These are phyloP conservation scores for Cyrtorhinus lividipennis DNA, from an alignment of 1,140 invertebrate species.

Conservation along the genomic window DNA sequence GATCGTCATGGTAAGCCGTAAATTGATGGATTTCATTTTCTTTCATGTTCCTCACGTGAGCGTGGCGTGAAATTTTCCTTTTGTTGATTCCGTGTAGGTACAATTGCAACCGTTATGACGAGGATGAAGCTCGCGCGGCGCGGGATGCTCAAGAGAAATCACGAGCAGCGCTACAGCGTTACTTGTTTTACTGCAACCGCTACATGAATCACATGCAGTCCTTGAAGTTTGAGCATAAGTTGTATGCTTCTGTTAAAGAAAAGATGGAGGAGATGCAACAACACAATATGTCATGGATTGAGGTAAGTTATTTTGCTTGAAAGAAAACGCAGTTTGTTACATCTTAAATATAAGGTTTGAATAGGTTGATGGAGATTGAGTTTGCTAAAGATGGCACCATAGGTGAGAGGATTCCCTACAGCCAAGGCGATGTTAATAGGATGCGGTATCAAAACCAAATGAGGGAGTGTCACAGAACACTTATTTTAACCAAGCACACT, in stretches of 20 bases:
- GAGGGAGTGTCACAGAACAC: no score
- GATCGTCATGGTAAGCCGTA: slow-evolving; percentile 70
- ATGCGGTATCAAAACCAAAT: no score
- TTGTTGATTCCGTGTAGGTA: slow-evolving; percentile 42
- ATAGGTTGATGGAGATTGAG: no score
- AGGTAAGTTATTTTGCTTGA: slow-evolving; percentile 46
- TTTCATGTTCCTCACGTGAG: no score
- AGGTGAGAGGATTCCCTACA: no score
- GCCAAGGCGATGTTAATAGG: no score
- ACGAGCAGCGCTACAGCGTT: slow-evolving; percentile 77
- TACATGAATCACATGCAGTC: slow-evolving; percentile 99
- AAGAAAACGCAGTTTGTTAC: slow-evolving; percentile 1
- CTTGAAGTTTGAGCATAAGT: slow-evolving; percentile 92
- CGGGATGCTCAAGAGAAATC: slow-evolving; percentile 92
- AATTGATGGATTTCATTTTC: neutral
- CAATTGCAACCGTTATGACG: slow-evolving; percentile 95
- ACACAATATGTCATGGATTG: slow-evolving; percentile 99
- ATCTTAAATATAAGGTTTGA: no score
- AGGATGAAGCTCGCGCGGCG: slow-evolving; percentile 90
- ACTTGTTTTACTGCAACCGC: slow-evolving; percentile 96
- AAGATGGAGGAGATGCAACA: slow-evolving; percentile 99
- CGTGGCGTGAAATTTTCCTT: no score
- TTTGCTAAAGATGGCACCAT: no score
- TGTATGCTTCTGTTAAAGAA: slow-evolving; percentile 83
- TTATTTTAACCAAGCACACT: no score